Evolutionary conservation across 2,888 invertebrate genomes (phyloP), one percentile per base, ranked within the genome.

Genomic region (Drosophila mayaguana): DNA sequence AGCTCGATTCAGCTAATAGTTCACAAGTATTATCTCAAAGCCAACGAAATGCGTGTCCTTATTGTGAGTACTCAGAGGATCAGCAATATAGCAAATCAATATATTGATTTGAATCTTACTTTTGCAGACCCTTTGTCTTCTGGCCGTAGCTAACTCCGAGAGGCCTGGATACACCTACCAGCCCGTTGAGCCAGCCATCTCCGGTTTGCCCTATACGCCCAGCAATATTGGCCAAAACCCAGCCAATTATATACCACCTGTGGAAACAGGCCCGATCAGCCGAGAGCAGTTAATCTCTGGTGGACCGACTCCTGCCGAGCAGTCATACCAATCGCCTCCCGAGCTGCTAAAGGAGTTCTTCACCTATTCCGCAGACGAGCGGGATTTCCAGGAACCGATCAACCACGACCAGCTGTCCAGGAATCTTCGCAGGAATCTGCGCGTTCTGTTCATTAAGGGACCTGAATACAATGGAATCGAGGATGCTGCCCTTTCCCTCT

Each of bases 361-460:
- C 65, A 83, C 89, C 1, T 91, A 85, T 68, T 80, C 88, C 12
- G 92, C 92, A 3, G 87, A 90, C 36, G 92, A 92, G 38, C 77
- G 82, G 12, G 92, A 91, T 25, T 89, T 88, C 60, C 60, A 83
- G 1, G 88, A 83, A 14, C 88, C 86, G 0, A 77, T 69, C 43
- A 80, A 79, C 25, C 66, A 78, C 2, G 72, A 91, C 8, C 80
- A 89, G 55, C 57, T 80, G 2, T 65, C 76, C 0, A 73, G 69
- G 38, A 69, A 75, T 12, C 61, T 90, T 18, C 91, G 88, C 65
- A 82, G 78, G 64, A 83, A 78, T 16, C 83, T 92, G n/a, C 92
- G 92, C 22, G 92, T 92, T 12, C 67, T 92, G 25, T 92, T 92
- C 79, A 92, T 92, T 59, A 92, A 92, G 83, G 90, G 92, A 40